These are phyloP conservation scores for Psilanteris sp. DNA, from an alignment of 1,140 invertebrate genomes.

Conservation along the genomic window DNA sequence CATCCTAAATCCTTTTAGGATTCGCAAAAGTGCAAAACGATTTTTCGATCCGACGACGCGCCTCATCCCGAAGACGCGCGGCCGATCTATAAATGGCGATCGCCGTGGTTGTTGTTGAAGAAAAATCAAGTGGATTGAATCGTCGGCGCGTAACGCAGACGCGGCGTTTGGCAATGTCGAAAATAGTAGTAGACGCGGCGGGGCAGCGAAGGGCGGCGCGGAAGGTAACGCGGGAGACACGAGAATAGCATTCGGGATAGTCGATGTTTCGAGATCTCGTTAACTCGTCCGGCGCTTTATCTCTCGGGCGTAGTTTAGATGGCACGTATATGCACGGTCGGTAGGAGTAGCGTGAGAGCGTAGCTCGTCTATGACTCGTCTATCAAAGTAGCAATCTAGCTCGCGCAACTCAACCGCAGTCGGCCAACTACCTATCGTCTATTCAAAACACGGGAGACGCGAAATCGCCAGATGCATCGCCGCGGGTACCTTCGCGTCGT, in stretches of 20 bases:
- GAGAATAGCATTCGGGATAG: conserved; percentile 44
- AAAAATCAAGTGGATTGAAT: conserved; percentile 7
- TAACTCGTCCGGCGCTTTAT: conserved; percentile 34
- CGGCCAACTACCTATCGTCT: conserved; percentile 13
- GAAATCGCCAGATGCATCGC: conserved; percentile 29
- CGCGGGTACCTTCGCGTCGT: conserved; percentile 25
- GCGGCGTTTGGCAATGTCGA: conserved; percentile 26
- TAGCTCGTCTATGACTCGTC: conserved; percentile 39
- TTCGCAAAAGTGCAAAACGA: too few species aligned
- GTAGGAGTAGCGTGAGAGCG: conserved; percentile 38
- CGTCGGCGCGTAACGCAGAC: not conserved
- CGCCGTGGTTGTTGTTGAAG: not conserved
- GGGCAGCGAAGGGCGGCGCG: conserved; percentile 9
- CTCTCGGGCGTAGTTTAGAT: conserved; percentile 21
- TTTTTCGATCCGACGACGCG: too few species aligned
- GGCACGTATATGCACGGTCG: conserved; percentile 12
- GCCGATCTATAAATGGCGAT: too few species aligned
- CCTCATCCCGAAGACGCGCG: too few species aligned
- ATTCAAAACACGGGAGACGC: conserved; percentile 37
- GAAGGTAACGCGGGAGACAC: conserved; percentile 20
- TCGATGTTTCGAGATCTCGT: conserved; percentile 44
- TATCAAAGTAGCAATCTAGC: conserved; percentile 41
- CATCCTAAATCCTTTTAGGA: too few species aligned
- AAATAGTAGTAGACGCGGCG: conserved; percentile 8
- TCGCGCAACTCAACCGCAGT: conserved; percentile 5